These are phyloP conservation scores for Vollenhovia emeryi DNA, from an alignment of 1,140 invertebrate species.

Conservation along the genomic window DNA sequence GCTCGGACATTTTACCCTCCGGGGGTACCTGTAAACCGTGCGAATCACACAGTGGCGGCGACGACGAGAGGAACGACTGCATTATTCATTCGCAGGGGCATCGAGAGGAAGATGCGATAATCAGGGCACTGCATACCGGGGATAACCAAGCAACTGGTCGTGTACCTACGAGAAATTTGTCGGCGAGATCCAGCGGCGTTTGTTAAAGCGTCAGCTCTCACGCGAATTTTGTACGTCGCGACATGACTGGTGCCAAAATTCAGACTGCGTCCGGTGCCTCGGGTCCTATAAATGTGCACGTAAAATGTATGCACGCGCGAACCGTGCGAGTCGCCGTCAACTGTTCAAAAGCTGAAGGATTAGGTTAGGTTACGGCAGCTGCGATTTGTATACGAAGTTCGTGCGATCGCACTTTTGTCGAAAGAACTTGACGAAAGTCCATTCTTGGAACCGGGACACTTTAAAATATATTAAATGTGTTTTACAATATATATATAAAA, in stretches of 20 bases:
- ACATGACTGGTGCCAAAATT: neutral
- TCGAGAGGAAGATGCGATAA: neutral
- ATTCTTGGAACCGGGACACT: neutral
- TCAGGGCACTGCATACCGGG: neutral
- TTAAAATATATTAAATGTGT: neutral
- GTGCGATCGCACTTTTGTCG: neutral
- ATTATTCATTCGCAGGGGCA: neutral
- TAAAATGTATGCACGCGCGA: neutral
- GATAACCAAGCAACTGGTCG: neutral
- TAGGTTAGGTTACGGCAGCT: neutral
- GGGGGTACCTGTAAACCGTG: neutral
- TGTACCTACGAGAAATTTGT: neutral
- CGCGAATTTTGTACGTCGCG: no score
- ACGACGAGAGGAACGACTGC: neutral
- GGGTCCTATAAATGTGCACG: no score
- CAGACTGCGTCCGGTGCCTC: neutral
- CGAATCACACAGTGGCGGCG: neutral
- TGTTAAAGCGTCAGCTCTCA: neutral
- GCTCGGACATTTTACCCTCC: constrained; percentile 69
- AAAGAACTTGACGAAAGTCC: neutral
- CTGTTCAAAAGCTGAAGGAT: no score
- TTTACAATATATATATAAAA: no score
- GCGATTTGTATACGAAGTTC: neutral
- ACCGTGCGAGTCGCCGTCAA: neutral
- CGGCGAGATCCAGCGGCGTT: neutral